Evolutionary conservation across 2,888 invertebrate species (phyloP), one percentile per base, ranked within the genome.

Genomic region (Cryptus viduatorius): DNA sequence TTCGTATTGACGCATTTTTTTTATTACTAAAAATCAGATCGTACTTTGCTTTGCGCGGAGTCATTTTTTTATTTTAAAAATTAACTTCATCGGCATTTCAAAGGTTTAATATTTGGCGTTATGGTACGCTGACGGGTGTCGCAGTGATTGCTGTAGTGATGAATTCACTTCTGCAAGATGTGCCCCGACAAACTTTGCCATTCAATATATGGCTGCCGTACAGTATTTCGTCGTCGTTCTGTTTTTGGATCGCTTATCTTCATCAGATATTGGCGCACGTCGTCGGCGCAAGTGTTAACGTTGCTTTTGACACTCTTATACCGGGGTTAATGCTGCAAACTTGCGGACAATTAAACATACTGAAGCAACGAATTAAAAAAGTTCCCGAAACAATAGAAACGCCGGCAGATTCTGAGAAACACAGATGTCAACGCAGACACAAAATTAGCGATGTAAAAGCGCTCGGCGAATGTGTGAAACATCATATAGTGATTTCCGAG

Each of bases 241-340:
- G 61, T 12, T 75, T 24, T 8, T 64, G 44, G 53, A 65, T 77
- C 8, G 80, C 84, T 19, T 86, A 82, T 19, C 3, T 76, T 48
- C 83, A 86, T 48, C 87, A 89, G 64, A 19, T 75, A n/a, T 12
- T 88, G 0, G 68, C 86, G n/a, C 14, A 65, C 24, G 24, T 53
- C 7, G 61, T 73, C 42, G 79, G 75, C 3, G 75, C 83, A 3
- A 31, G 59, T 7, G 59, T 88, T 0, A 90, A 90, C 59, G 87
- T 90, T 1, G 89, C 86, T 0, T 90, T 88, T 59, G 92, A 92
- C 64, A 90, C 91, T 0, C 76, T 92, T 3, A 88, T 91, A 2
- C 85, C 89, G 10, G 88, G 86, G 44, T 69, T 88, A 1, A 85
- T 88, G 68, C 50, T 87, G 12, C 76, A 86, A 48, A 84, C 86